Evolutionary conservation across 2,113 vertebrate species (phyloP), one percentile per base, ranked within the genome.

Genomic region (Cynoglossus semilaevis): DNA sequence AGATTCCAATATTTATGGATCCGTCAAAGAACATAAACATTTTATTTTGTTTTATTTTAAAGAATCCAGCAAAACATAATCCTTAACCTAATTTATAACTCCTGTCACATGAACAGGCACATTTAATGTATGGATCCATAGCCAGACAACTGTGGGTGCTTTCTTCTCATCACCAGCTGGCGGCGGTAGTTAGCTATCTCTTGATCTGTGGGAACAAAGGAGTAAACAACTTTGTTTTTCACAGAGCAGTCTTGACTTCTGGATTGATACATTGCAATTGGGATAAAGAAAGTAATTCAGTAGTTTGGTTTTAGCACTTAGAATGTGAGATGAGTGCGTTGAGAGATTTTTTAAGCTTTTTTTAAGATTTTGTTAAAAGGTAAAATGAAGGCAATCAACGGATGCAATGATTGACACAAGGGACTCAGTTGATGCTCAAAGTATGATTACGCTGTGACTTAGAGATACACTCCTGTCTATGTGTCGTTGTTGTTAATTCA

Each of bases 171-270:
- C 4, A 0, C 63, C 88, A 71, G 54, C 8, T 7, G 77, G 76
- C 41, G 87, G 81, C 86, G 56, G 22, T 53, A 51, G 17, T 69
- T 54, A 62, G 57, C 72, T 37, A 19, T 45, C 15, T 29, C 44
- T 34, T 42, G n/a, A 11, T 50, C 47, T 43, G n/a, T 15, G 16
- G 15, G 63, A 83, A 84, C 77, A 81, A 81, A 86, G 70, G 54
- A 51, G 82, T 84, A 85, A 89, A 88, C 88, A 87, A 89, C 74
- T 83, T 84, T 76, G 75, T 82, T 87, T 84, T 84, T 80, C 70
- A 54, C 71, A 57, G 55, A 51, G 15, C 54, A 58, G 38, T 51
- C 64, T 63, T 67, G 58, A 41, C 29, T 72, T 66, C 17, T 47
- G 40, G 64, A 35, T n/a, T 4, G 19, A 10, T 16, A 1, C 11